Conservation (phyloP, 2,888 invertebrate species). For the Archips xylosteana region DNA sequence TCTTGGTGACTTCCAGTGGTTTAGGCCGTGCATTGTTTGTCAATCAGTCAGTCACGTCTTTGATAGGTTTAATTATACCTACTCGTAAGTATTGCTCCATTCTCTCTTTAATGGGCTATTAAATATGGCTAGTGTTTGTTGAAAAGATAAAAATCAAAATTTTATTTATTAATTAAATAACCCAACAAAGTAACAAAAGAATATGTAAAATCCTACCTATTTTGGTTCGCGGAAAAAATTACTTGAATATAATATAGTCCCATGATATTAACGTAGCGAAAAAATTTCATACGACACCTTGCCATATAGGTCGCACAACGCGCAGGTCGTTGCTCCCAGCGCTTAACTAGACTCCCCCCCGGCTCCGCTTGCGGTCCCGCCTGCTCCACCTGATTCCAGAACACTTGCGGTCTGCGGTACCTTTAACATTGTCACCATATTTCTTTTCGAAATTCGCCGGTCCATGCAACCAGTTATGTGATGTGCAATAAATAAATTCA, state of each 20-base stretch:
- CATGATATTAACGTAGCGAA: background rate
- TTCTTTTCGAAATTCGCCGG: constrained; percentile 18
- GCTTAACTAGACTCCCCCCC: constrained; percentile 24
- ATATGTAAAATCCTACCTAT: too few relatives aligned
- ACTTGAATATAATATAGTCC: background rate
- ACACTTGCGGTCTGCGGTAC: constrained; percentile 58
- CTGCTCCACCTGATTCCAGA: constrained; percentile 53
- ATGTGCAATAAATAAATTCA: constrained; percentile 3
- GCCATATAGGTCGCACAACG: constrained; percentile 13
- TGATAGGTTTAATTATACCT: too few relatives aligned
- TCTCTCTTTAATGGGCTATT: background rate
- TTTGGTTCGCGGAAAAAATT: background rate
- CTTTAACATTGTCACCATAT: constrained; percentile 28
- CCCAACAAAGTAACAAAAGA: too few relatives aligned
- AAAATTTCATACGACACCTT: background rate
- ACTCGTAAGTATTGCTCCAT: too few relatives aligned
- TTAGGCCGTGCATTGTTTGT: too few relatives aligned
- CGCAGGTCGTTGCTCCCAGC: constrained; percentile 24
- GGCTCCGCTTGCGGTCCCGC: constrained; percentile 51
- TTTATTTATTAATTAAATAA: background rate
- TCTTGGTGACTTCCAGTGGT: too few relatives aligned
- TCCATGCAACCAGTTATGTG: constrained; percentile 13
- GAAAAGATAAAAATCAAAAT: background rate
- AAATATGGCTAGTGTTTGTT: background rate
- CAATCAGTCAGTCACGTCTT: too few relatives aligned